phyloP scores from a whole-genome alignment of 2,888 invertebrate genomes.

The Camptogramma bilineatum region DNA sequence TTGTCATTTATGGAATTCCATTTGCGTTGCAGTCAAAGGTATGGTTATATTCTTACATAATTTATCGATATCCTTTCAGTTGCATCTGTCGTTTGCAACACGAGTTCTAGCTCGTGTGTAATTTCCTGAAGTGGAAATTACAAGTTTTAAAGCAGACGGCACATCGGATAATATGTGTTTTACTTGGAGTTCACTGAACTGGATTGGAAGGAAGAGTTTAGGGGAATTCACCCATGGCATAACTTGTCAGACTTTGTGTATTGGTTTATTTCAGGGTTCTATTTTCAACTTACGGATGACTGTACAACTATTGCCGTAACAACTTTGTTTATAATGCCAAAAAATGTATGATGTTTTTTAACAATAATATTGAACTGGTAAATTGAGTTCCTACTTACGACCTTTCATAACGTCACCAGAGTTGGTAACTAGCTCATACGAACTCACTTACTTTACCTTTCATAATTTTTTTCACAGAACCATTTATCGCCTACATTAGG shows the following conservation, averaged over 20 bases:
- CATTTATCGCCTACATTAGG: too few species aligned
- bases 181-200: constrained; percentile 7
- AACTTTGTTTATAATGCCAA: too few species aligned
- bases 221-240: not conserved
- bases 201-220: not conserved
- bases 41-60: not conserved
- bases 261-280: not conserved
- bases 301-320: too few species aligned
- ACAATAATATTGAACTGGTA: too few species aligned
- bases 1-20: not conserved
- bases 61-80: constrained; percentile 45
- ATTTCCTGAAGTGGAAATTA: constrained; percentile 78
- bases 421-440: too few species aligned
- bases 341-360: too few species aligned
- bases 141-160: constrained; percentile 68
- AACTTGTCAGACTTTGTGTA: not conserved
- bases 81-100: constrained; percentile 49
- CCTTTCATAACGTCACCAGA: too few species aligned
- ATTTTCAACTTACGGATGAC: too few species aligned
- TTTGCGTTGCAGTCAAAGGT: not conserved
- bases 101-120: constrained; percentile 56
- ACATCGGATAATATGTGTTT: constrained; percentile 53
- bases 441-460: too few species aligned
- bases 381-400: too few species aligned
- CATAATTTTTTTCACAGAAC: too few species aligned